Percentiles rank a stretch among this genome's conserved stretches.
Conservation (phyloP, 2,797 vertebrate species). For the Lepus oiostolus region DNA sequence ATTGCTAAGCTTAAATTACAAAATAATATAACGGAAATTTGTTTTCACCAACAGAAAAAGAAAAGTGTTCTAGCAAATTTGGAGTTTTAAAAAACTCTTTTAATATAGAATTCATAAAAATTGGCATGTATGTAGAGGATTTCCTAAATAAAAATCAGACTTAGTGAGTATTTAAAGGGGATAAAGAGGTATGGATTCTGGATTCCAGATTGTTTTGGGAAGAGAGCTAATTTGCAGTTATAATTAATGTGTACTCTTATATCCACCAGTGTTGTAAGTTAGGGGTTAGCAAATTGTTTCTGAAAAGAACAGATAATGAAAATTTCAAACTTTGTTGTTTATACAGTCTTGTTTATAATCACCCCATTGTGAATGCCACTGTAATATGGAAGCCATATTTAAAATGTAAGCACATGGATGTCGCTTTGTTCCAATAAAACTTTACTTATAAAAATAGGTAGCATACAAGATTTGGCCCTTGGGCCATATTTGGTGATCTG, state of each 20-base stretch:
- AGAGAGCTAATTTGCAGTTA: not conserved
- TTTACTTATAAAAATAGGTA: not conserved
- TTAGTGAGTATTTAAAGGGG: not conserved
- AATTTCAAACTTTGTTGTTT: not conserved
- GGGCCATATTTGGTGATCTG: not conserved
- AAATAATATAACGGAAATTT: conserved; percentile 49
- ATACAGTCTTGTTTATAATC: not conserved
- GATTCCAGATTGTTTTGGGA: not conserved
- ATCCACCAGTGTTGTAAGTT: not conserved
- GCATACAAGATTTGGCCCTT: not conserved
- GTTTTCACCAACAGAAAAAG: conserved; percentile 41
- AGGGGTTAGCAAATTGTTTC: not conserved
- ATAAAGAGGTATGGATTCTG: not conserved
- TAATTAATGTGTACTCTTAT: not conserved
- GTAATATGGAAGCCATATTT: not conserved
- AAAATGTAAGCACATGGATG: not conserved
- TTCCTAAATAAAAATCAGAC: not conserved
- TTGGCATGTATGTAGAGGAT: not conserved
- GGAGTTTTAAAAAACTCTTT: conserved; percentile 19
- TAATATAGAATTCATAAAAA: conserved; percentile 40
- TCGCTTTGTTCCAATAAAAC: not conserved
- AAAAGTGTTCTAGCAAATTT: not conserved
- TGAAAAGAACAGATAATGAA: not conserved
- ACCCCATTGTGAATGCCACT: not conserved
- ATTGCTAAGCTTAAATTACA: conserved; percentile 29